Evolutionary conservation across 1,140 invertebrate species (phyloP).

Genomic region (Temnothorax longispinosus): DNA sequence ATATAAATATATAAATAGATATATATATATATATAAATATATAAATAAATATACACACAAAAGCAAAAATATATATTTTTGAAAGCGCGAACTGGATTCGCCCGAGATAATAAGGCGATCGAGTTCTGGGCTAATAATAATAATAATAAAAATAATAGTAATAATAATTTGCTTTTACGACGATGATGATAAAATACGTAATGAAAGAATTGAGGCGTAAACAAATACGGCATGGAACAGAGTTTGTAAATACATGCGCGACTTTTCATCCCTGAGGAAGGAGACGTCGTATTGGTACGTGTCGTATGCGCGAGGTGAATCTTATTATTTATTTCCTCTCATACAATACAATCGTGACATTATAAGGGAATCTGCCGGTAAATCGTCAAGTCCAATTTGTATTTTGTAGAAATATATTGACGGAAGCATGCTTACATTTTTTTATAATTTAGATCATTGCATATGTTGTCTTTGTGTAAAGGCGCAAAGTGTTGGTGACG

Average conservation of each 20-base stretch:
- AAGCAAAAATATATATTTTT: conserved; percentile 74
- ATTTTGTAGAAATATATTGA: conserved; percentile 48
- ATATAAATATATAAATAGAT: conserved; percentile 73
- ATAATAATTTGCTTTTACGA: conserved; percentile 62
- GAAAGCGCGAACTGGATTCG: conserved; percentile 76
- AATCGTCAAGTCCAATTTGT: conserved; percentile 49
- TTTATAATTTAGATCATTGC: conserved; percentile 49
- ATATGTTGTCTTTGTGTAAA: neutral
- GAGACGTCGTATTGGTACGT: conserved; percentile 58
- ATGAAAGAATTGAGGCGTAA: conserved; percentile 39
- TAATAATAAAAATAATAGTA: conserved; percentile 30
- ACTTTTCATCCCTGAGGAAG: conserved; percentile 72
- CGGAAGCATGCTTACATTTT: conserved; percentile 41
- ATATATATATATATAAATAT: conserved; percentile 72
- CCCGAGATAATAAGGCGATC: conserved; percentile 62
- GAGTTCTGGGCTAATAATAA: conserved; percentile 67
- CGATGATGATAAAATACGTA: conserved; percentile 70
- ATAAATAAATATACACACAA: conserved; percentile 73
- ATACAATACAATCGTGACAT: conserved; percentile 55
- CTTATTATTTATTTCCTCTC: conserved; percentile 76
- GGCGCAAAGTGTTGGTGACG: neutral
- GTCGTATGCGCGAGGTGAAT: conserved; percentile 70
- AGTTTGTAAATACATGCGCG: conserved; percentile 78
- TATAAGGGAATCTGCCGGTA: conserved; percentile 32
- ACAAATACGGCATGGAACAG: conserved; percentile 53